Percentiles rank a stretch among this genome's conserved stretches.
Evolutionary conservation across 2,888 invertebrate genomes (phyloP).

Genomic region (Metacarcinus magister): DNA sequence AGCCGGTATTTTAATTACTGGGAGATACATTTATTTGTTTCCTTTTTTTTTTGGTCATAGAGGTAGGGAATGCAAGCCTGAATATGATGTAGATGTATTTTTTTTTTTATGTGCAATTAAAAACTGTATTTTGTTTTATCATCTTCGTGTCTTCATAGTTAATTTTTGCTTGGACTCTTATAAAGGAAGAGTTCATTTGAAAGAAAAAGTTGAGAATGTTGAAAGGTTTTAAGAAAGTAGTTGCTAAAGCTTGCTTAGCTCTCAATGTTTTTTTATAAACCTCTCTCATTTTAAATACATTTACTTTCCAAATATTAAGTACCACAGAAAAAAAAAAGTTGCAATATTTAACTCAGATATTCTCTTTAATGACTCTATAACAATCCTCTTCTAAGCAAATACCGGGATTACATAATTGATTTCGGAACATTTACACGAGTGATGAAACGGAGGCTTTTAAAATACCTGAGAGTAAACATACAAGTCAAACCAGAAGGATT

Average conservation of each 20-base stretch:
- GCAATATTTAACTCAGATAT: neutral
- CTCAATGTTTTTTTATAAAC: neutral
- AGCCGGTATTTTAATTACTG: conserved; percentile 40
- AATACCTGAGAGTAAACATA: neutral
- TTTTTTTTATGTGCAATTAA: neutral
- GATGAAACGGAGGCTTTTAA: neutral
- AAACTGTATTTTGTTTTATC: neutral
- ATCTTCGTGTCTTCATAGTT: neutral
- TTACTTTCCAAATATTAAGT: no score
- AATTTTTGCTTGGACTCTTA: neutral
- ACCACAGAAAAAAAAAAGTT: no score
- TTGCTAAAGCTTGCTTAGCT: neutral
- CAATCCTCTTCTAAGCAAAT: neutral
- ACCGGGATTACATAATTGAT: no score
- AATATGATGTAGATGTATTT: neutral
- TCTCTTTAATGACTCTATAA: neutral
- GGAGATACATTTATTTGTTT: conserved; percentile 40
- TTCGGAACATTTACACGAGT: no score
- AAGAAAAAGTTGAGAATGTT: neutral
- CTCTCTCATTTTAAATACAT: neutral
- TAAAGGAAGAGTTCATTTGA: neutral
- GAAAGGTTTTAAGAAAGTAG: neutral
- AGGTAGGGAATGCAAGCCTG: neutral
- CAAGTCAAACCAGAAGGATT: no score
- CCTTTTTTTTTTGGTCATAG: neutral